phyloP scores from a whole-genome alignment of 2,797 vertebrate genomes.

The Myripristis jacobus region DNA sequence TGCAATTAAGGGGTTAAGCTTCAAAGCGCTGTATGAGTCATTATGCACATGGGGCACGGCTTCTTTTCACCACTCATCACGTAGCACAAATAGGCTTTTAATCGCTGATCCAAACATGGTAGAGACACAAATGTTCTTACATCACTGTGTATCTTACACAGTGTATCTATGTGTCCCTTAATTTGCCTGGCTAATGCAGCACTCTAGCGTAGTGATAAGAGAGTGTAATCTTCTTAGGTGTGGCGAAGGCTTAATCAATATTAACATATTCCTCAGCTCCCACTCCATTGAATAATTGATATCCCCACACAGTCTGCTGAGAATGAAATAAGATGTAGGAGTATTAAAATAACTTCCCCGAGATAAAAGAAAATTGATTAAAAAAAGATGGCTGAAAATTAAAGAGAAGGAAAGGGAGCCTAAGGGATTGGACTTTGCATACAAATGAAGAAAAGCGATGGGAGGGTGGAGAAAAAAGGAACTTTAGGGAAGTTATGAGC shows the following conservation, averaged over 20 bases:
- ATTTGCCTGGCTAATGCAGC: slow-evolving; percentile 79
- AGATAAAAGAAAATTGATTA: slow-evolving; percentile 88
- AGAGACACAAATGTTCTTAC: slow-evolving; percentile 63
- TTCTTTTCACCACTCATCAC: slow-evolving; percentile 49
- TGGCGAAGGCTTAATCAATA: slow-evolving; percentile 86
- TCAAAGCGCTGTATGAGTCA: slow-evolving; percentile 56
- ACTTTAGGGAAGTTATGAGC: slow-evolving; percentile 82
- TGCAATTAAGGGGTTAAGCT: slow-evolving; percentile 67
- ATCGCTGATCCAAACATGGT: slow-evolving; percentile 74
- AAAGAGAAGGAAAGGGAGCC: slow-evolving; percentile 82
- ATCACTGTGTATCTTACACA: slow-evolving; percentile 68
- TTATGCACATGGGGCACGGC: slow-evolving; percentile 53
- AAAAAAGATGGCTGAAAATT: slow-evolving; percentile 86
- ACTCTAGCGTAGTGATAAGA: slow-evolving; percentile 82
- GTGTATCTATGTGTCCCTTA: slow-evolving; percentile 74
- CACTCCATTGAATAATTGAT: slow-evolving; percentile 87
- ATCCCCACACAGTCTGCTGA: slow-evolving; percentile 83
- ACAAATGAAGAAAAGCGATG: slow-evolving; percentile 80
- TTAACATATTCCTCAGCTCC: slow-evolving; percentile 86
- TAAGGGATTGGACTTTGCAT: slow-evolving; percentile 83
- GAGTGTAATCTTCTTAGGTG: slow-evolving; percentile 85
- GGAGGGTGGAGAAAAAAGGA: slow-evolving; percentile 68
- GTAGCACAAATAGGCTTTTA: slow-evolving; percentile 69
- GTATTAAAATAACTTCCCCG: slow-evolving; percentile 87
- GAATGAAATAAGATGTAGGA: slow-evolving; percentile 87